Conservation (phyloP, 2,888 invertebrate species). For the Noctua pronuba region DNA sequence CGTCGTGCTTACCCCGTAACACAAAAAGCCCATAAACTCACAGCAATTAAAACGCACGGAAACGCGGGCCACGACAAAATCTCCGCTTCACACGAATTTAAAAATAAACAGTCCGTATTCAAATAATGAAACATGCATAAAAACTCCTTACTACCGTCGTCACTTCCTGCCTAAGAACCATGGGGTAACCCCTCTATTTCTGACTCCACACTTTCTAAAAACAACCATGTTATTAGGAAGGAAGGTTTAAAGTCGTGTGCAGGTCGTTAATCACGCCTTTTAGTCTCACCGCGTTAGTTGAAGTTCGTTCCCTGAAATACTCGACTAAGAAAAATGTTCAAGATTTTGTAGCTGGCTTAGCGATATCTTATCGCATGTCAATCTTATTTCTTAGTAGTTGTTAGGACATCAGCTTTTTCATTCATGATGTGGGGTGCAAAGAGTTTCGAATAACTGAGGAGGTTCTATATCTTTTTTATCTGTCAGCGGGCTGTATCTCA, state of each 20-base stretch:
- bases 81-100: constrained; percentile 73
- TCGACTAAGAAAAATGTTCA: constrained; percentile 60
- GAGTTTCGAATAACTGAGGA: not conserved
- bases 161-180: constrained; percentile 80
- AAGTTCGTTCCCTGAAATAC: constrained; percentile 72
- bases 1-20: constrained; percentile 35
- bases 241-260: constrained; percentile 62
- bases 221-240: constrained; percentile 47
- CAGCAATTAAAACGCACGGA: constrained; percentile 58
- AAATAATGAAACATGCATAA: constrained; percentile 85
- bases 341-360: constrained; percentile 46
- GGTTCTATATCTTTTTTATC: not conserved
- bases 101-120: constrained; percentile 81
- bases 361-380: constrained; percentile 49
- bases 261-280: constrained; percentile 68
- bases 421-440: constrained; percentile 14
- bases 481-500: no score
- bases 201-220: constrained; percentile 48
- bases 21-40: constrained; percentile 52
- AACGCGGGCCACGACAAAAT: constrained; percentile 59
- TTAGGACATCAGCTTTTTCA: constrained; percentile 24
- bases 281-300: constrained; percentile 64
- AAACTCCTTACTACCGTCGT: constrained; percentile 82
- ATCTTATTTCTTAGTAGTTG: constrained; percentile 39
- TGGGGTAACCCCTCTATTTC: constrained; percentile 73